phyloP scores from a whole-genome alignment of 2,797 vertebrate genomes.

The Pipistrellus pipistrellus region DNA sequence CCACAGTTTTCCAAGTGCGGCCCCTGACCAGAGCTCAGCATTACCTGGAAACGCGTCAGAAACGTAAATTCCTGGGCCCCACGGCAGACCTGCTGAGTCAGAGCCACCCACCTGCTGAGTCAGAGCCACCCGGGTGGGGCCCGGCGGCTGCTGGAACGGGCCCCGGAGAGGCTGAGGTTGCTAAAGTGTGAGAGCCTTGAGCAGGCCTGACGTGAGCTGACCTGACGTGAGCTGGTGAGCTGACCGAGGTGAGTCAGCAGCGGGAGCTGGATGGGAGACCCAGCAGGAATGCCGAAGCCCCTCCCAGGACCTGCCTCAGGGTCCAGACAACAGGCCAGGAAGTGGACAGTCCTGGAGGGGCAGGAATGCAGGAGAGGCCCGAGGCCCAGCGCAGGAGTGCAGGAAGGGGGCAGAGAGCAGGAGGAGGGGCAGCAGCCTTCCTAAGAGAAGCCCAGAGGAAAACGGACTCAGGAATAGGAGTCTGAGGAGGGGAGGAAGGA shows the following conservation, averaged over 20 bases:
- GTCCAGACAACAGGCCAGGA: fast-evolving
- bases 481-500: fast-evolving
- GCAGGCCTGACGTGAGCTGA: not conserved
- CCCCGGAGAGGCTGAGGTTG: not conserved
- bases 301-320: not conserved
- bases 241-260: not conserved
- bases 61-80: not conserved
- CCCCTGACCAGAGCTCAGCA: not conserved
- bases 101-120: not conserved
- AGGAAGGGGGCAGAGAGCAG: not conserved
- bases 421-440: not conserved
- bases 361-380: not conserved
- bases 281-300: not conserved
- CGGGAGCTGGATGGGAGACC: not conserved
- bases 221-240: too few species aligned
- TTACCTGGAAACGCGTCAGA: not conserved
- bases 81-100: not conserved
- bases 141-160: not conserved
- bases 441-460: not conserved
- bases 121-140: not conserved
- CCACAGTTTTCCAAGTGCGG: not conserved
- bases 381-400: not conserved
- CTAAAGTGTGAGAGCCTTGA: not conserved
- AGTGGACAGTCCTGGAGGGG: not conserved
- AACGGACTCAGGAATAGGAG: not conserved